Evolutionary conservation across 2,888 invertebrate species (phyloP), one percentile per base, ranked within the genome.

Genomic region (Dryadula phaetusa): DNA sequence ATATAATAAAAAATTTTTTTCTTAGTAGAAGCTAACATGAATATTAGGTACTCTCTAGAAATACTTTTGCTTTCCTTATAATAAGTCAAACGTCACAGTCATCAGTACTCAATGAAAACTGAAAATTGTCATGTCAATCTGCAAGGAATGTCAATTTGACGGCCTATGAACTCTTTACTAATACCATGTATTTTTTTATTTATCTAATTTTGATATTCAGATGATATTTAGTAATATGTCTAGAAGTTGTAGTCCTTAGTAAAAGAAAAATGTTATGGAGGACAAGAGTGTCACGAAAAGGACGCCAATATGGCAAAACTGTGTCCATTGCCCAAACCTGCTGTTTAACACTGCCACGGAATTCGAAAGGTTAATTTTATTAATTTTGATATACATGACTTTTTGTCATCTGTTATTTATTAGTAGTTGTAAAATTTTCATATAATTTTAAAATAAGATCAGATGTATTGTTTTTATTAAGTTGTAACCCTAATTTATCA

Each of bases 301-400:
- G 74, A 77, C 80, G 86, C 91, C 92, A 78, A 83, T 88, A 76
- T 95, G 95, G 95, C 94, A 94, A 82, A 92, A 93, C 74, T 95
- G 95, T 83, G 87, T 93, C 74, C 94, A 94, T 83, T 95, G 95
- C 80, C 94, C 94, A 69, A 92, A 92, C 77, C 86, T 94, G 79
- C 84, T 93, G 72, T 95, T 94, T 81, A 92, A 90, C 79, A 87
- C 86, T 75, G 84, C 94, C 73, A 86, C 92, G 75, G 95, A 95
- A 80, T 95, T 95, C 81, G 94, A 94, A 82, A 94, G 93, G 95
- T 95, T 86, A 85, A 69, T 72, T 70, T 62, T 40, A 56, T 56
- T 56, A 25, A 40, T 10, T 60, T 16, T 58, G 0, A 37, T 34
- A 14, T 34, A 54, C 7, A 32, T 32, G 12, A 37, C 34, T 34